These are phyloP conservation scores for Pogonocichla stellata DNA, from an alignment of 2,113 vertebrate genomes.

Conservation along the genomic window DNA sequence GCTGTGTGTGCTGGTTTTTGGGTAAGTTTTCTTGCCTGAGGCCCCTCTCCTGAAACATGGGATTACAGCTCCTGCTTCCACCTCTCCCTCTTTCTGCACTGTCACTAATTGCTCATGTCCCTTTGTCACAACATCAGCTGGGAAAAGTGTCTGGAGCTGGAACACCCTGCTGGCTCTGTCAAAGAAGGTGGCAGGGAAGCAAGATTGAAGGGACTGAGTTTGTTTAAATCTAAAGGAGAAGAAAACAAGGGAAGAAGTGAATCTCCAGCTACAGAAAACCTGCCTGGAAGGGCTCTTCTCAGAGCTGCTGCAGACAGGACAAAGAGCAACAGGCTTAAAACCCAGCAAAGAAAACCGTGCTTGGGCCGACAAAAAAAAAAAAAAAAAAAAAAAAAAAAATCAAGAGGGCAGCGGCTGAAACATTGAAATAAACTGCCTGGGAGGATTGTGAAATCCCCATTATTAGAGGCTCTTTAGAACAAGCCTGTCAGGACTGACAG, in stretches of 20 bases:
- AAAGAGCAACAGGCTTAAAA: not conserved
- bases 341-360: not conserved
- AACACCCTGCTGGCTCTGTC: not conserved
- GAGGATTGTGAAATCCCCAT: constrained; percentile 10
- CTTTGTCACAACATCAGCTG: not conserved
- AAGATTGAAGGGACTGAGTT: not conserved
- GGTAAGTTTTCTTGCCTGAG: not conserved
- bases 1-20: not conserved
- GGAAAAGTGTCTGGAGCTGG: not conserved
- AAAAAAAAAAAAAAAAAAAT: not conserved
- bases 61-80: not conserved
- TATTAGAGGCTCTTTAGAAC: not conserved
- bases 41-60: not conserved
- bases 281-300: not conserved
- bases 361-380: not conserved
- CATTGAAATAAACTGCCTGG: not conserved
- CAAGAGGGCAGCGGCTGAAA: not conserved
- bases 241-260: not conserved
- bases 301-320: not conserved
- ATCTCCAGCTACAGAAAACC: not conserved
- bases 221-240: not conserved
- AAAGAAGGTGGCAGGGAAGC: not conserved
- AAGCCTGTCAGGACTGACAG: not conserved
- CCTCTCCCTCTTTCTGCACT: not conserved
- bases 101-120: not conserved